Base-by-base conservation (phyloP, 2,888 invertebrate genomes). In the Stegana nigrithorax region DNA sequence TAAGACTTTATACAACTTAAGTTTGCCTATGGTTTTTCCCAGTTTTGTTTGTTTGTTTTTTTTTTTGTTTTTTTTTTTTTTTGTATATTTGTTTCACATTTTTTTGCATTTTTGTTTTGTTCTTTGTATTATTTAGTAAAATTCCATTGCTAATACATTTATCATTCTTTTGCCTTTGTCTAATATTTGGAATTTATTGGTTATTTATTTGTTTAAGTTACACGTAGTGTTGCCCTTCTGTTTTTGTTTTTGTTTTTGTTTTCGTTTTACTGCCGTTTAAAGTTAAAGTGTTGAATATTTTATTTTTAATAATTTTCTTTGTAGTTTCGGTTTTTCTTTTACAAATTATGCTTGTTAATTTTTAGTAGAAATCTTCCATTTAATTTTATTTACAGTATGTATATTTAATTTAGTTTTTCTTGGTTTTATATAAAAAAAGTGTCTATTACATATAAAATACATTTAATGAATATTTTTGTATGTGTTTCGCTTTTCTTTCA, bases 121-220 rank as follows among this genome's bases (percentile, higher is more conserved):
- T 23, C 12, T 12, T 45, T 19, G 17, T 21, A 25, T 27, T 39
- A 4, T 7, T 39, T 50, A 26, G 8, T 50, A 25, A 26, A n/a
- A 2, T 19, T 53, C 39, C 12, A 32, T 56, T 39, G 39, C 39
- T 23, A 44, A 39, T 67, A 27, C 61, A 47, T 56, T 55, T 57
- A 58, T 36, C 60, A 36, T 55, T 32, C 55, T 60, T 51, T 36
- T 57, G 29, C 10, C 26, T 57, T 26, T 58, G 12, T 17, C 58
- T 68, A 63, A 59, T 69, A 60, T 68, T 68, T 68, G 70, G 70
- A 68, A 68, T 68, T 69, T 69, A 60, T 59, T 63, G 64, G n/a
- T 59, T n/a, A 36, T 32, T 42, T n/a, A 2, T 26, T 27, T 50
- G 19, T 39, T 26, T 36, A 57, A 27, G 42, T 29, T 29, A 29